Evolutionary conservation across 2,888 invertebrate species (phyloP), one percentile per base, ranked within the genome.

Genomic region (Cloeon dipterum): DNA sequence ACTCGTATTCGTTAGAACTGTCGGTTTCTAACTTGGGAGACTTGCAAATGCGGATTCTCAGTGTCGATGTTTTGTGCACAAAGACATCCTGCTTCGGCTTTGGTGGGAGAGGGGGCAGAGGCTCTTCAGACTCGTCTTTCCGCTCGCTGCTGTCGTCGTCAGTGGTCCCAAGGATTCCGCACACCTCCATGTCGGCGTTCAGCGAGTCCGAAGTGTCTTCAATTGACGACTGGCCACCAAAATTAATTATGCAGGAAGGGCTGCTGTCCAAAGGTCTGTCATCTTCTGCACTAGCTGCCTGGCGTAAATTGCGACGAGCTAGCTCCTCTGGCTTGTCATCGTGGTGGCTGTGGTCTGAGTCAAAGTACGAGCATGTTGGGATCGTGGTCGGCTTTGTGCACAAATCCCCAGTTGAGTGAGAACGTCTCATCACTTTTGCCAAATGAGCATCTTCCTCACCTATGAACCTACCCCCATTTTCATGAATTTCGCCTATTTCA

Each of bases 1-100:
- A 62, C 51, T 65, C 65, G 47, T 62, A 63, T 45, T 65, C 63
- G 44, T 62, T 61, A 7, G 60, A 60, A 46, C 61, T 61, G 42
- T 62, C 61, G 1, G 61, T 61, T 47, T 61, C 62, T 35, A 62
- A 33, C 17, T 35, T 42, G 11, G 45, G 44, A 17, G 44, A 45
- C 36, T 46, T 45, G 25, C 44, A 43, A 13, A 47, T 47, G 16
- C 46, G 43, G 25, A 44, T 44, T 10, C 44, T 36, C 5, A 40
- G 38, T n/a, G 37, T 37, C 20, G 32, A 20, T n/a, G 20, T 38
- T 5, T 7, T 7, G 8, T n/a, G n/a, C 11, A 8, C 7, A 11
- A 23, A 8, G 3, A 56, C 55, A 40, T 57, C 46, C 45, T 56
- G 57, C 44, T 52, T 51, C 35, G 55, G 52, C 47, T 57, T 58